Evolutionary conservation across 2,113 vertebrate genomes (phyloP), one percentile per base, ranked within the genome.

Genomic region (Manacus vitellinus): DNA sequence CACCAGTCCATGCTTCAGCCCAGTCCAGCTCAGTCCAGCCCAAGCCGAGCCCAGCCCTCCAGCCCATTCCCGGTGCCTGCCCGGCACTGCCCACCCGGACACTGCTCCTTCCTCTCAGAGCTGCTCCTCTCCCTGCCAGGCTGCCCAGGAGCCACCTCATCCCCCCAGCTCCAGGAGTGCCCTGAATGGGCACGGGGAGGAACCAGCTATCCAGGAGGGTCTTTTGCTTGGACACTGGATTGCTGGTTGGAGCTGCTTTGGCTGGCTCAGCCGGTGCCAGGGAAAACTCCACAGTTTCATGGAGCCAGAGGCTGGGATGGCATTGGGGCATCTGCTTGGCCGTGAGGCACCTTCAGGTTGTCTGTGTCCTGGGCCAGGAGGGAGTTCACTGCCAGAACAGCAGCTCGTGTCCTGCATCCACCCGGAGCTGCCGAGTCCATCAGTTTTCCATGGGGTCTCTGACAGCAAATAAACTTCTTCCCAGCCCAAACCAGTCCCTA

Each of bases 111-210:
- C 76, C 54, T 33, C 5, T 14, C 78, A 28, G 16, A 35, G 31
- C 66, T 75, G 51, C 56, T 54, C 35, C 49, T 70, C 37, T 35
- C 51, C 30, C 70, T 58, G 77, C 68, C 59, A 8, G 35, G 30
- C 58, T 49, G 56, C 33, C 58, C 0, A 0, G 70, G 30, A 63
- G 47, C 23, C 61, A 61, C 28, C 49, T 73, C 0, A 0, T 68
- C 81, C 76, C 46, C 65, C 19, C 1, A 0, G 35, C 28, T 73
- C 52, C 10, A 0, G 39, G 39, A 12, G 15, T 25, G 25, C 15
- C 39, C 56, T 22, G 35, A 0, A 0, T 10, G 44, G 47, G 51
- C 70, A 54, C 47, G 8, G 35, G 24, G 21, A 39, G 65, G 12
- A 31, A 51, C 33, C 49, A 16, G 15, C 2, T 4, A 10, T 4